Evolutionary conservation across 1,140 invertebrate genomes (phyloP), one percentile per base, ranked within the genome.

Genomic region (Sycobia sp.): DNA sequence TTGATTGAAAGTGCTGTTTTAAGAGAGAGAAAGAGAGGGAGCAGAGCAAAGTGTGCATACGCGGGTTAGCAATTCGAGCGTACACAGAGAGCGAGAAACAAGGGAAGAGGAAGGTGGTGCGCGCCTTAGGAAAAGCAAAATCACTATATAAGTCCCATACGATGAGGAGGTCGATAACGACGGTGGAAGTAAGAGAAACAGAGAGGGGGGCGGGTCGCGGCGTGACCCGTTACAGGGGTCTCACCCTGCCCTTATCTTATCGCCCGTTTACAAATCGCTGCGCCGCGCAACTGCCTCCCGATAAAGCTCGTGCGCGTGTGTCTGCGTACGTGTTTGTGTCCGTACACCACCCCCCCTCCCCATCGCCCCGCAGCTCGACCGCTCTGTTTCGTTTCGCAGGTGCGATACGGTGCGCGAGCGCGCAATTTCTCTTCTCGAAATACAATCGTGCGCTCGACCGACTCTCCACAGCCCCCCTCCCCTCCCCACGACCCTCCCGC

Each of bases 171-270:
- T n/a, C n/a, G n/a, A n/a, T n/a, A n/a, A n/a, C n/a, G n/a, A n/a
- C n/a, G n/a, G n/a, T n/a, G 20, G 7, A 27, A 14, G 56, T 5
- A 27, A 36, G 20, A 47, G 11, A 32, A 18, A 25, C 22, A 16
- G 18, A 47, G 43, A 27, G 29, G 3, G 43, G 49, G 32, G 23
- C 18, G 16, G 20, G 22, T 39, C 23, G 36, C 16, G n/a, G n/a
- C n/a, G n/a, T n/a, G n/a, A n/a, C n/a, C n/a, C n/a, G n/a, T n/a
- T n/a, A n/a, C n/a, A n/a, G n/a, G n/a, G n/a, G n/a, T n/a, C n/a
- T n/a, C n/a, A n/a, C n/a, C n/a, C n/a, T n/a, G 57, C 47, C 55
- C 65, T 68, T 71, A 71, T 72, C 67, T 71, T 71, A 71, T 71
- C 69, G 65, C 51, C 22, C 60, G 65, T 71, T 71, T 69, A 70